phyloP scores from a whole-genome alignment of 2,888 invertebrate genomes.

The Erebia epiphron region DNA sequence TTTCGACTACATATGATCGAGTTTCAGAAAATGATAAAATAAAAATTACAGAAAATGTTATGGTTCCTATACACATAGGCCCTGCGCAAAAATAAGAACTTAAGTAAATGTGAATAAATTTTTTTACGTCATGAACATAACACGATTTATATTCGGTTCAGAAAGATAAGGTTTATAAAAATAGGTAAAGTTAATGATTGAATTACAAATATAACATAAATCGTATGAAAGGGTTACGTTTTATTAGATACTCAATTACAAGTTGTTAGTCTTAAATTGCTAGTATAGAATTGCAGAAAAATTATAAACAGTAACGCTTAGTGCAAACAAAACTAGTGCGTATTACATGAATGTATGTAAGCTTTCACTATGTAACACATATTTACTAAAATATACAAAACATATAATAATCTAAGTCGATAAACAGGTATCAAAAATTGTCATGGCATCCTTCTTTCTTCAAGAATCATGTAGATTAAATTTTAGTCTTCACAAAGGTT shows the following conservation, averaged over 20 bases:
- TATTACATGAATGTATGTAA: background rate
- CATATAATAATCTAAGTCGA: background rate
- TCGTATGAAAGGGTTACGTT: background rate
- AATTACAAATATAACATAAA: background rate
- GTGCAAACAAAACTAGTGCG: slow-evolving; percentile 22
- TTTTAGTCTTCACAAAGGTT: no score
- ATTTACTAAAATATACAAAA: slow-evolving; percentile 1
- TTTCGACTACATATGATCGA: background rate
- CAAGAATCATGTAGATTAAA: no score
- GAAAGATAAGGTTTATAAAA: background rate
- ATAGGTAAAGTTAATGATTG: background rate
- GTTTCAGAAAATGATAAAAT: background rate
- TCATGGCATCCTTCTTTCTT: background rate
- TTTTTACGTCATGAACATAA: background rate
- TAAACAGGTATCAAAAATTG: background rate
- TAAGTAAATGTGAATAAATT: no score
- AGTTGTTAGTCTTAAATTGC: background rate
- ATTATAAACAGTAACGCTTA: background rate
- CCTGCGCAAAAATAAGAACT: no score
- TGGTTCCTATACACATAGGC: no score
- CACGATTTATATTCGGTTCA: background rate
- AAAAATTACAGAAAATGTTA: no score
- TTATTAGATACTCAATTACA: background rate
- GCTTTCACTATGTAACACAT: background rate
- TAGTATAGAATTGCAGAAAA: background rate